These are phyloP conservation scores for Chiridota heheva DNA, from an alignment of 35 echinoderm and acorn worm species.

Conservation along the genomic window DNA sequence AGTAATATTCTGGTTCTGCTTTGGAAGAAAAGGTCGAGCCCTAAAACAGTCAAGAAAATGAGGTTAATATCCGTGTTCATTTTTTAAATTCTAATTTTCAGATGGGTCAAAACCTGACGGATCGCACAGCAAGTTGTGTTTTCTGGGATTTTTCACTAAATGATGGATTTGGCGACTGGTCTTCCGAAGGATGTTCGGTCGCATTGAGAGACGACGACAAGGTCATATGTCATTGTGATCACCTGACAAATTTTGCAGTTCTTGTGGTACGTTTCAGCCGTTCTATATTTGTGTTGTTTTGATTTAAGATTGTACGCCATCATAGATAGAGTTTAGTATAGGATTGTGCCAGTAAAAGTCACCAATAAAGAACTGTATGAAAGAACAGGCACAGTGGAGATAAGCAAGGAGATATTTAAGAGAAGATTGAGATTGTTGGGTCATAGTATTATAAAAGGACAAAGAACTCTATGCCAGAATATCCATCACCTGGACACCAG, in stretches of 20 bases:
- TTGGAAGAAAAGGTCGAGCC: not conserved
- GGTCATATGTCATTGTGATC: constrained; percentile 23
- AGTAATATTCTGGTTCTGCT: not conserved
- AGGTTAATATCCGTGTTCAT: not conserved
- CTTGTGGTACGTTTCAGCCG: constrained; percentile 12
- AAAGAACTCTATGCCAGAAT: too few species aligned
- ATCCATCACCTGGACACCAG: too few species aligned
- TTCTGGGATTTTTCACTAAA: constrained; percentile 28
- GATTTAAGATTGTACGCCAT: not conserved
- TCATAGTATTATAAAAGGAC: too few species aligned
- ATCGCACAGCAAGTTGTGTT: constrained; percentile 2
- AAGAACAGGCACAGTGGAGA: not conserved
- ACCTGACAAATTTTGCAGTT: constrained; percentile 44
- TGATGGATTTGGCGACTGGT: constrained; percentile 14
- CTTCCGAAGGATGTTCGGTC: constrained; percentile 21
- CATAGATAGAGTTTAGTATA: not conserved
- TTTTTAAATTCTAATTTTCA: not conserved
- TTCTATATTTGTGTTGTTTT: not conserved
- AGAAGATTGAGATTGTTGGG: too few species aligned
- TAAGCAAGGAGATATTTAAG: too few species aligned
- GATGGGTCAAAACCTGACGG: not conserved
- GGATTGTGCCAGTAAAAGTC: not conserved
- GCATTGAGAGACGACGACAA: not conserved
- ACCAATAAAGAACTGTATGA: not conserved
- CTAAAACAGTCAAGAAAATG: not conserved